Conservation (phyloP, 1,140 invertebrate genomes). For the Cataglyphis hispanica region DNA sequence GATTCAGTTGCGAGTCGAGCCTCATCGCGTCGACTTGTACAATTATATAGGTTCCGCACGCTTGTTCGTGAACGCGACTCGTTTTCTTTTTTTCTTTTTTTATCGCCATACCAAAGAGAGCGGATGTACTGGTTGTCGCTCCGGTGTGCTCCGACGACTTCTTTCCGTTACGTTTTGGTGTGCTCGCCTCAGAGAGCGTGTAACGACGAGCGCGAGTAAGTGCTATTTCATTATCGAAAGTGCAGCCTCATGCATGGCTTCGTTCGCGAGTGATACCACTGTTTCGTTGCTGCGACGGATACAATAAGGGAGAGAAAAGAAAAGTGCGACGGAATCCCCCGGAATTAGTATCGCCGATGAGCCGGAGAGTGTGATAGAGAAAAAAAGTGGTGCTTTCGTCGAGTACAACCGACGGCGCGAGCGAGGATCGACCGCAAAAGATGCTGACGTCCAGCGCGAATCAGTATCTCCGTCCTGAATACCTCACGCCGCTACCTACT, state of each 20-base stretch:
- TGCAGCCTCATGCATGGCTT: conserved; percentile 62
- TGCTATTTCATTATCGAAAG: background rate
- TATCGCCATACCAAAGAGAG: background rate
- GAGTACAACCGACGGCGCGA: conserved; percentile 26
- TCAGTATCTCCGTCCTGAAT: conserved; percentile 97
- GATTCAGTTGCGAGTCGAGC: conserved; percentile 77
- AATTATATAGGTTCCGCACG: background rate
- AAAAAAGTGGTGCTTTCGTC: conserved; percentile 59
- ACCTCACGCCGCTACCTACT: conserved; percentile 94
- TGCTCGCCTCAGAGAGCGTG: background rate
- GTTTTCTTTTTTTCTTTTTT: conserved; percentile 14
- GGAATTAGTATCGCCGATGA: conserved; percentile 39
- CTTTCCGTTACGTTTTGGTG: background rate
- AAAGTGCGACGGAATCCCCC: conserved; percentile 55
- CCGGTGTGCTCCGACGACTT: background rate
- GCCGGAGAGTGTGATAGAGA: conserved; percentile 50
- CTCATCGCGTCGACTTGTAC: conserved; percentile 69
- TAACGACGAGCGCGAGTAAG: conserved; percentile 10
- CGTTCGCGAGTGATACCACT: conserved; percentile 35
- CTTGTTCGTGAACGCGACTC: background rate
- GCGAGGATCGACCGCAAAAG: conserved; percentile 67
- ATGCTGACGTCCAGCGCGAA: conserved; percentile 94
- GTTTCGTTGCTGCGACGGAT: conserved; percentile 49
- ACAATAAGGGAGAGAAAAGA: conserved; percentile 5
- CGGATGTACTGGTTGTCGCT: background rate